Evolutionary conservation across 1,140 invertebrate species (phyloP).

Genomic region (Micrasema longulum): DNA sequence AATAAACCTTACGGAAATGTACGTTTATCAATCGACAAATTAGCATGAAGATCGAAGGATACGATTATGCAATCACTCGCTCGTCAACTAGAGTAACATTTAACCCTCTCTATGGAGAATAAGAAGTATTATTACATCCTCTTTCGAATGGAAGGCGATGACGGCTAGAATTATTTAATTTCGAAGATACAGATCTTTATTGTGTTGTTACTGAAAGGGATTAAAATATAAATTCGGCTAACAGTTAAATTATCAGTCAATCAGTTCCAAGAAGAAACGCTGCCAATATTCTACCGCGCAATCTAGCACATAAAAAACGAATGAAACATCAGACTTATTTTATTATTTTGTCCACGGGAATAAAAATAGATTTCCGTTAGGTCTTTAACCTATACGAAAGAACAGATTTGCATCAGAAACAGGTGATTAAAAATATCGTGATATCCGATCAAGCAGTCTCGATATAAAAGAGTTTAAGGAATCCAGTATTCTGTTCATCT

Average conservation of each 20-base stretch:
- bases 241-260: background rate
- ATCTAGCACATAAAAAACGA: background rate
- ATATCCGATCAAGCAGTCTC: background rate
- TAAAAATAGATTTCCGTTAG: background rate
- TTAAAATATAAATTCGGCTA: conserved; percentile 2
- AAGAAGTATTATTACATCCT: background rate
- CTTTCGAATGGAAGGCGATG: background rate
- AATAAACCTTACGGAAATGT: conserved; percentile 6
- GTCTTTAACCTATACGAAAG: background rate
- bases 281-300: background rate
- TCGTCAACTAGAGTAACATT: background rate
- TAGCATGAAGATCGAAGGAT: background rate
- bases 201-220: background rate
- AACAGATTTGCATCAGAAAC: conserved; percentile 1
- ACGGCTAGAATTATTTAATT: conserved; percentile 8
- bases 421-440: background rate
- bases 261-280: conserved; percentile 11
- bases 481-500: background rate
- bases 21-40: conserved; percentile 8
- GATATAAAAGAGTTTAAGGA: background rate
- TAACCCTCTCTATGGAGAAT: background rate
- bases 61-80: background rate
- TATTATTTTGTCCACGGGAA: background rate
- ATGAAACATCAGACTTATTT: background rate
- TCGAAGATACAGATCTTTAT: conserved; percentile 9